A percentile compares a stretch with the other conserved stretches of the same genome.
Evolutionary conservation across 2,888 invertebrate species (phyloP).

Genomic region (Callyntrura guangdongensis): DNA sequence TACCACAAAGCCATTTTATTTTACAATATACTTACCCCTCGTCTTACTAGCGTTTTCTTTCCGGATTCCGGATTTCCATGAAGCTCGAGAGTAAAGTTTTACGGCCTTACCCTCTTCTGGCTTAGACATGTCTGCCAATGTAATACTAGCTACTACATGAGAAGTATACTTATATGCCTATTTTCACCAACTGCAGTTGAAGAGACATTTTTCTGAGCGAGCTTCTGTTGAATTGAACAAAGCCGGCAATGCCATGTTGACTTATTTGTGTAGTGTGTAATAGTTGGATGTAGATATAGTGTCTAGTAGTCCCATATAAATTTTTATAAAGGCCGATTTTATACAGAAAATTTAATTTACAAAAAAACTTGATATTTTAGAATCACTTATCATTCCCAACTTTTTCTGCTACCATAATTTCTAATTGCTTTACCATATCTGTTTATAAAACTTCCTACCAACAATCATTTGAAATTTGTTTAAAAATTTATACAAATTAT

Average conservation of each 20-base stretch:
- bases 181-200: slow-evolving; percentile 42
- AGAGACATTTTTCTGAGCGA: slow-evolving; percentile 20
- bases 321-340: too few relatives aligned
- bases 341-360: too few relatives aligned
- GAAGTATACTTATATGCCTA: neutral
- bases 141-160: neutral
- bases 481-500: too few relatives aligned
- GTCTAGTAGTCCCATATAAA: too few relatives aligned
- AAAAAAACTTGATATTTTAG: too few relatives aligned
- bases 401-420: too few relatives aligned
- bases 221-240: neutral
- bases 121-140: neutral
- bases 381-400: too few relatives aligned
- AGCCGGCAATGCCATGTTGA: slow-evolving; percentile 23
- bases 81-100: neutral
- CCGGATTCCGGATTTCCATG: neutral
- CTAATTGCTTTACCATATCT: too few relatives aligned
- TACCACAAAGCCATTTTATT: neutral
- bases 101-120: neutral
- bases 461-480: too few relatives aligned
- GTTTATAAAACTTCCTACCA: too few relatives aligned
- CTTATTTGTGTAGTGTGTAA: neutral
- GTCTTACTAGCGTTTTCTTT: neutral
- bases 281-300: too few relatives aligned
- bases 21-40: slow-evolving; percentile 1